These are phyloP conservation scores for Allolobophora icterica DNA, from an alignment of 2,888 invertebrate species.

Conservation along the genomic window DNA sequence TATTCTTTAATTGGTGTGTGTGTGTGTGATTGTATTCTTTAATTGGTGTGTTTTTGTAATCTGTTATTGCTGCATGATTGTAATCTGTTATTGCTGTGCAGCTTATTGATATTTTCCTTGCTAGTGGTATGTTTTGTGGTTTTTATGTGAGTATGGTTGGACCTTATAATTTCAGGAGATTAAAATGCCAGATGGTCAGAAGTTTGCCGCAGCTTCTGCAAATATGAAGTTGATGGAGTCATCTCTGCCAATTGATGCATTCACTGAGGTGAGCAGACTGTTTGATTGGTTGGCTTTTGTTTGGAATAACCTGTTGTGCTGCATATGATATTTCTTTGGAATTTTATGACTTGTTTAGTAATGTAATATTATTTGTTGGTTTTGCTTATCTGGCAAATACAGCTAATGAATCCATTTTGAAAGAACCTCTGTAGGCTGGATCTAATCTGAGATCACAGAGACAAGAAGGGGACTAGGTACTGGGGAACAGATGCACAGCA, in stretches of 20 bases:
- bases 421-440: no score
- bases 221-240: neutral
- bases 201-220: neutral
- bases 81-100: neutral
- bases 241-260: neutral
- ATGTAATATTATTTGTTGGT: neutral
- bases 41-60: neutral
- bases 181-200: neutral
- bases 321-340: neutral
- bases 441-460: no score
- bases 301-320: neutral
- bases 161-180: neutral
- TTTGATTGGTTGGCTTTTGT: no score
- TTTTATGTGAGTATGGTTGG: neutral
- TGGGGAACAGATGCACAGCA: no score
- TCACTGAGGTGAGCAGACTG: neutral
- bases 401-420: no score
- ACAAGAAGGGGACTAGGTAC: no score
- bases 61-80: neutral
- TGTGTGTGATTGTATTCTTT: no score
- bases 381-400: no score
- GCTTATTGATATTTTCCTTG: neutral
- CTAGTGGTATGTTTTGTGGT: neutral
- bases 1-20: no score
- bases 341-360: neutral